A percentile compares a stretch with the other conserved stretches of the same genome.
These are phyloP conservation scores for Neostethus bicornis DNA, from an alignment of 2,797 vertebrate genomes.

Conservation along the genomic window DNA sequence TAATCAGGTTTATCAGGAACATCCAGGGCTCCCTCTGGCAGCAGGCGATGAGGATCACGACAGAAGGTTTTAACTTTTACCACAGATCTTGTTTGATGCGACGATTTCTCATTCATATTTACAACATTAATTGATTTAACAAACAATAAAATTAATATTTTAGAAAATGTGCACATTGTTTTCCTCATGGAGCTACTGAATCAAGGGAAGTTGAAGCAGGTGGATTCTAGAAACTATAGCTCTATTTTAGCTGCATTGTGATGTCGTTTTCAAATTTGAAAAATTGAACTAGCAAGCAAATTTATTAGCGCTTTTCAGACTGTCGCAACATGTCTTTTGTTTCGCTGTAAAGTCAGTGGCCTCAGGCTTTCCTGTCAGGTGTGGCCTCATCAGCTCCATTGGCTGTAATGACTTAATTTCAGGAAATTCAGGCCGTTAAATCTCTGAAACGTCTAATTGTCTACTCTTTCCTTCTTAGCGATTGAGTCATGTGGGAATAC, in stretches of 20 bases:
- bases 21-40: too few relatives aligned
- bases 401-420: constrained; percentile 68
- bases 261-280: constrained; percentile 44
- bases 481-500: constrained; percentile 47
- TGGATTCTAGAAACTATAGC: constrained; percentile 10
- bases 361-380: constrained; percentile 70
- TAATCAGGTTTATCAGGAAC: too few relatives aligned
- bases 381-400: constrained; percentile 59
- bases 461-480: constrained; percentile 39
- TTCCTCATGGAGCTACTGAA: constrained; percentile 40
- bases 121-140: constrained; percentile 13
- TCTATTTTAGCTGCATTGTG: constrained; percentile 31
- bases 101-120: constrained; percentile 13
- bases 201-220: constrained; percentile 49
- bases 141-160: constrained; percentile 47
- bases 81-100: constrained; percentile 11
- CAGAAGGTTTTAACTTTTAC: constrained; percentile 23
- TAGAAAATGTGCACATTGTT: constrained; percentile 35
- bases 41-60: too few relatives aligned
- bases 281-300: constrained; percentile 22
- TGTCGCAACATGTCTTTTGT: constrained; percentile 39
- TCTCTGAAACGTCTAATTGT: constrained; percentile 49
- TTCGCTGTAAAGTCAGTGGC: constrained; percentile 42
- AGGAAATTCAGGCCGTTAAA: constrained; percentile 60
- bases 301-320: constrained; percentile 17